These are phyloP conservation scores for Leptinotarsa lineolata DNA, from an alignment of 1,140 invertebrate species.

Conservation along the genomic window DNA sequence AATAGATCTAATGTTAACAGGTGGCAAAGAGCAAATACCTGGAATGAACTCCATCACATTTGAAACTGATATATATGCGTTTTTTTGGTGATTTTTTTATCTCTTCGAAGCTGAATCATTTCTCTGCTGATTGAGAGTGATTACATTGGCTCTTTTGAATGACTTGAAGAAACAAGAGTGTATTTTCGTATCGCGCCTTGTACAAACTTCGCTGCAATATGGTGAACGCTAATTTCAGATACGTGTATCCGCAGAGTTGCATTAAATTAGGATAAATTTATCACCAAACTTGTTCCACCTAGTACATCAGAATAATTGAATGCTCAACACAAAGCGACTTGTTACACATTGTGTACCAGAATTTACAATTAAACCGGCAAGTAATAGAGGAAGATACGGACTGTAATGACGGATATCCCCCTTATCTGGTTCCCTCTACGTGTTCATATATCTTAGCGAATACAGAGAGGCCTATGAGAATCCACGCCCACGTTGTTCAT, in stretches of 20 bases:
- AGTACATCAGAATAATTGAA: constrained; percentile 24
- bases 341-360: constrained; percentile 24
- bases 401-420: constrained; percentile 16
- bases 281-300: constrained; percentile 15
- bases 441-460: background rate
- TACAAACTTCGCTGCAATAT: background rate
- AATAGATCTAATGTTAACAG: no score
- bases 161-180: no score
- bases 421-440: constrained; percentile 10
- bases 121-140: no score
- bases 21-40: no score
- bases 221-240: background rate
- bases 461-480: background rate
- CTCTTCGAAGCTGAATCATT: no score
- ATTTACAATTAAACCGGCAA: constrained; percentile 23
- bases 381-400: constrained; percentile 16
- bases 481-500: background rate
- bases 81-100: no score
- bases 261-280: constrained; percentile 9
- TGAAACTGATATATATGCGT: no score
- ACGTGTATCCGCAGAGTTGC: background rate
- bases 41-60: no score
- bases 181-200: background rate
- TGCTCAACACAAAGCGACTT: constrained; percentile 21
- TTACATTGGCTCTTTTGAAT: no score